phyloP scores from a whole-genome alignment of 2,113 vertebrate species.

The Ammodytes dubius region DNA sequence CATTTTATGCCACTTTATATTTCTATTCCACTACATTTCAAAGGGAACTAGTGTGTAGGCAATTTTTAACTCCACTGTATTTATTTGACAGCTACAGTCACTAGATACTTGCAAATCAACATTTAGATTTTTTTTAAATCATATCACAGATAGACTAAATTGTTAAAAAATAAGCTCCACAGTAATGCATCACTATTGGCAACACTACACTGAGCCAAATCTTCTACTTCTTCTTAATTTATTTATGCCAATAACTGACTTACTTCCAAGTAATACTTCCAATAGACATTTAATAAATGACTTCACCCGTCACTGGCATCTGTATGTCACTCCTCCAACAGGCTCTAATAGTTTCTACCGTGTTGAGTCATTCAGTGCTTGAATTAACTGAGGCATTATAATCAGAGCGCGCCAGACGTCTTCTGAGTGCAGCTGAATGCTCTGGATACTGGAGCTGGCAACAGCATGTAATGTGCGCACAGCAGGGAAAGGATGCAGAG shows the following conservation, averaged over 20 bases:
- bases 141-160: neutral
- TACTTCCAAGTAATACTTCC: neutral
- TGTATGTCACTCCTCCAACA: conserved; percentile 17
- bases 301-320: conserved; percentile 1
- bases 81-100: neutral
- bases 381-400: conserved; percentile 47
- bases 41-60: neutral
- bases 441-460: conserved; percentile 54
- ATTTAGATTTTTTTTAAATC: neutral
- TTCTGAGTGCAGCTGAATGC: conserved; percentile 38
- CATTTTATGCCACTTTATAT: neutral
- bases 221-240: neutral
- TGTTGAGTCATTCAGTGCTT: conserved; percentile 37
- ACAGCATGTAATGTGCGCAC: conserved; percentile 3
- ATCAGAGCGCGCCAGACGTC: conserved; percentile 50
- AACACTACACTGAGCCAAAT: neutral
- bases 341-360: conserved; percentile 45
- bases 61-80: neutral
- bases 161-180: neutral
- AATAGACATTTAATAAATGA: neutral
- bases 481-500: conserved; percentile 25
- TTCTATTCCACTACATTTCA: neutral
- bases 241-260: neutral
- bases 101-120: neutral
- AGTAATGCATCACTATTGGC: neutral